phyloP scores from a whole-genome alignment of 2,797 vertebrate species.

The Uromys caudimaculatus region DNA sequence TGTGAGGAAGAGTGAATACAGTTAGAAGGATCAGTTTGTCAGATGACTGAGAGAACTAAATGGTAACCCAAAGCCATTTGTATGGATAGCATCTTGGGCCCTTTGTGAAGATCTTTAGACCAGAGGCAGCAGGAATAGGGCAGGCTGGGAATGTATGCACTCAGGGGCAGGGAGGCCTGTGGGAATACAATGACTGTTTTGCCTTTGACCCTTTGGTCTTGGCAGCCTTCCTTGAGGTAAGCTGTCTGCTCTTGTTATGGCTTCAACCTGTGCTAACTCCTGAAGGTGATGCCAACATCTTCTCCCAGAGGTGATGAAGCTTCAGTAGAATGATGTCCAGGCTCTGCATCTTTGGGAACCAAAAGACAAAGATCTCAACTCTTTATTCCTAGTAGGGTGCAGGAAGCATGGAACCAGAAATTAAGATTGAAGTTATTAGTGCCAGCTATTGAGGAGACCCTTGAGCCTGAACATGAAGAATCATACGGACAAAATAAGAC shows the following conservation, averaged over 20 bases:
- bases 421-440: constrained; percentile 10
- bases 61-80: not conserved
- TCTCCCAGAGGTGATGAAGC: constrained; percentile 67
- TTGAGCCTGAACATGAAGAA: not conserved
- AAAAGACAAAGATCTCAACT: not conserved
- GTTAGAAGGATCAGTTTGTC: not conserved
- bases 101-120: not conserved
- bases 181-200: not conserved
- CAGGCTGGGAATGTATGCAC: not conserved
- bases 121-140: rapidly evolving
- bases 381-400: not conserved
- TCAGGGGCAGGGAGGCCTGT: not conserved
- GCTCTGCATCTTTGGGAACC: constrained; percentile 62
- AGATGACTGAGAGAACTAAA: not conserved
- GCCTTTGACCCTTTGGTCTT: constrained; percentile 63
- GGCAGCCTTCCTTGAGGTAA: constrained; percentile 58
- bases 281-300: constrained; percentile 64
- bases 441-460: not conserved
- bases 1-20: not conserved
- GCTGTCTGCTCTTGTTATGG: constrained; percentile 71
- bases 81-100: not conserved
- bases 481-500: not conserved
- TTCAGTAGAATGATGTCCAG: constrained; percentile 72
- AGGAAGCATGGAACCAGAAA: not conserved
- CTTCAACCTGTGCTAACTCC: constrained; percentile 69